Base-by-base conservation (phyloP, 2,888 invertebrate species). In the Philhelius pedissequus region DNA sequence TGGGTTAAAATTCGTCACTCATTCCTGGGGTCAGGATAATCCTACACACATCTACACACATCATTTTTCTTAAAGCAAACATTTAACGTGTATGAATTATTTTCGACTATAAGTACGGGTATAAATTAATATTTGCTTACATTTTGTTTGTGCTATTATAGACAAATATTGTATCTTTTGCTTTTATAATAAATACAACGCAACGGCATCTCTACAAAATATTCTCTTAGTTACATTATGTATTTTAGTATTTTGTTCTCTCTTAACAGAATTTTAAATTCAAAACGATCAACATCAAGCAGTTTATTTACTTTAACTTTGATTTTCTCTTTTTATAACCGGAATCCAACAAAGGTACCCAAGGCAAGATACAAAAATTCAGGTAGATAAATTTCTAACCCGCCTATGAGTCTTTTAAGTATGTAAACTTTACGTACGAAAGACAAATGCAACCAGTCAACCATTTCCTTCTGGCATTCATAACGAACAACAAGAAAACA, bases 401-500 rank as follows among this genome's bases (percentile, higher is more conserved):
- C 78, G 75, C 56, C 54, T 62, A 22, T n/a, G n/a, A 82, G 75
- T 60, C 52, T 76, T 76, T 43, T 45, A 75, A 75, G 40, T 71
- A 68, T 60, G 66, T 75, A 35, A n/a, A 75, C 32, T 56, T 54
- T 66, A 62, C 48, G 45, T 43, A 75, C 43, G 62, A 62, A 68
- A 84, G 84, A 84, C 75, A 43, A 71, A 71, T 38, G 56, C 80
- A 84, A 84, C 84, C 84, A 76, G 45, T 71, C 84, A 84, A 71
- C 84, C 54, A 27, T 76, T 76, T 60, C 75, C 38, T 68, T 84
- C 79, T 76, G 62, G 60, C 84, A 56, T 80, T 71, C 48, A 68
- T 60, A 58, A 11, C 9, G 20, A 27, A 58, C 15, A 64, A 38
- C 48, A 71, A 64, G 18, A 64, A 66, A 73, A 74, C 45, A 52